Percentiles rank a stretch among this genome's conserved stretches.
phyloP scores from a whole-genome alignment of 2,113 vertebrate species.

The Cynopterus brachyotis region DNA sequence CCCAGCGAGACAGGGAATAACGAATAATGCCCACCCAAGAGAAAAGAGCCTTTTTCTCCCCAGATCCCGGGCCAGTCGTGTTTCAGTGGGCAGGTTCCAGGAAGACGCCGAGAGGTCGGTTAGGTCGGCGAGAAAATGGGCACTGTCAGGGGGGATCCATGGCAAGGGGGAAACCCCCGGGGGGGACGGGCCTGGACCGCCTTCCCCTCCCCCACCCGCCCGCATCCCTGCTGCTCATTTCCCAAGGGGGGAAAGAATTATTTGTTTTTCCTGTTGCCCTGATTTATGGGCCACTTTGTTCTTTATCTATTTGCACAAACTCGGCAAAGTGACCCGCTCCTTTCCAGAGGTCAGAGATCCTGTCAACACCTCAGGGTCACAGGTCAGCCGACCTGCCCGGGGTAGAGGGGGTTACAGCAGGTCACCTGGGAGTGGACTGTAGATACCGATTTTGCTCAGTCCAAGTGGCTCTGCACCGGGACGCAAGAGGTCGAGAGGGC shows the following conservation, averaged over 20 bases:
- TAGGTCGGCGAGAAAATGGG: neutral
- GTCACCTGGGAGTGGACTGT: constrained; percentile 23
- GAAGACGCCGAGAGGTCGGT: neutral
- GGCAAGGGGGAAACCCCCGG: neutral
- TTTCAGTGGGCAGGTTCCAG: neutral
- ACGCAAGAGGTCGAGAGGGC: too few species aligned
- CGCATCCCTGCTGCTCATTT: neutral
- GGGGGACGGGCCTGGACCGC: neutral
- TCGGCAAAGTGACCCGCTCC: constrained; percentile 80
- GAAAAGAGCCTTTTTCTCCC: neutral
- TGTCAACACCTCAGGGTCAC: constrained; percentile 84
- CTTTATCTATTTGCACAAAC: constrained; percentile 86
- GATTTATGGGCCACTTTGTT: constrained; percentile 87
- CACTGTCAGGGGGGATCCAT: neutral
- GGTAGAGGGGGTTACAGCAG: constrained; percentile 72
- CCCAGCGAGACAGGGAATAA: fast-evolving
- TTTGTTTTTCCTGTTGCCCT: constrained; percentile 74
- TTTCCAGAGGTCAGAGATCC: constrained; percentile 81
- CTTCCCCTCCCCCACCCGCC: neutral
- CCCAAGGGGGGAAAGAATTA: constrained; percentile 53
- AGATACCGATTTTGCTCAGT: neutral
- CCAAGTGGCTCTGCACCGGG: fast-evolving
- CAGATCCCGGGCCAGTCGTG: neutral
- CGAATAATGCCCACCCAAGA: fast-evolving
- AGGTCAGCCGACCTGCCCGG: constrained; percentile 81